Evolutionary conservation across 2,888 invertebrate species (phyloP), one percentile per base, ranked within the genome.

Genomic region (Acrobasis consociella): DNA sequence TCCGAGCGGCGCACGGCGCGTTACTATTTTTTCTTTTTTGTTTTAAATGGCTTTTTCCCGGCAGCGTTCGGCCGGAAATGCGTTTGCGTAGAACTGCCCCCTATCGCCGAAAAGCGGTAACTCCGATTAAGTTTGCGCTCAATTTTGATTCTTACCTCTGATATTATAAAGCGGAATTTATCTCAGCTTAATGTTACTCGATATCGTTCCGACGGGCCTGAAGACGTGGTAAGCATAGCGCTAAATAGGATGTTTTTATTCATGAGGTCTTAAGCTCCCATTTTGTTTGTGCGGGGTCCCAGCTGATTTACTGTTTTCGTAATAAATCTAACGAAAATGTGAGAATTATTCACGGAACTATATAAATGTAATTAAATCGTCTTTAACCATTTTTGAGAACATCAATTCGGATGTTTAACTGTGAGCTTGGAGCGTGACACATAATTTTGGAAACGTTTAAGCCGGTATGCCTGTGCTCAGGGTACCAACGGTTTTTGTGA

Each of bases 41-140:
- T 91, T 91, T 92, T 91, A 91, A 91, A 92, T 91, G 88, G 90
- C 90, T 90, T 92, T 92, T 92, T 90, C 92, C 92, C 91, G 91
- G 86, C 91, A 88, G 82, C 85, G 86, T 87, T 89, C 83, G 85
- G 79, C 89, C 91, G 92, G 92, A 92, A 91, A 92, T 92, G 92
- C 91, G 91, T 92, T 92, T 89, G 91, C 91, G 91, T 91, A 89
- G 86, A 89, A 85, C 82, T 87, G 83, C 82, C 83, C 83, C 70
- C 76, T 80, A 81, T 81, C 77, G 80, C 77, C 82, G 76, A 87
- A 89, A 77, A 77, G 86, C 78, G 75, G 72, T 83, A 91, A 75
- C 76, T 80, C 75, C 76, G 71, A 81, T 81, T 72, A 78, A 79
- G 70, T 81, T 80, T 77, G 78, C 80, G 82, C 76, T 75, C 83